Conservation (phyloP, 2,113 vertebrate species). For the human (Homo sapiens) region DNA sequence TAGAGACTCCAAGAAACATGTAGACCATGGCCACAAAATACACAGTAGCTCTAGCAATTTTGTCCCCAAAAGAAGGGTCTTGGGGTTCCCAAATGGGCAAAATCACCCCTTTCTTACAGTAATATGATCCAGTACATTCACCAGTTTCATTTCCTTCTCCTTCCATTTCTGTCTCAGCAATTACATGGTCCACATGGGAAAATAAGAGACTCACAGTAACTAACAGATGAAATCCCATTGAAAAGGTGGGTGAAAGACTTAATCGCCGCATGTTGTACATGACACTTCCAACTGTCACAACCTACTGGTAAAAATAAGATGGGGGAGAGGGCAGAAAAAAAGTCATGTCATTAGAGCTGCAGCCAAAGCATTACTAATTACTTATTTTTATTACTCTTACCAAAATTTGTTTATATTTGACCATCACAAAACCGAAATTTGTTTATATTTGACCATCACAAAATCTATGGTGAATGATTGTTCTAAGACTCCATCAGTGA, state of each 20-base stretch:
- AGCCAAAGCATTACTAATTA: background rate
- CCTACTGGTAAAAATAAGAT: slow-evolving; percentile 77
- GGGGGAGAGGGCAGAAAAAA: background rate
- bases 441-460: slow-evolving; percentile 1
- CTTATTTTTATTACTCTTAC: background rate
- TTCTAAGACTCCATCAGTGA: background rate
- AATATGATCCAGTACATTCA: slow-evolving; percentile 87
- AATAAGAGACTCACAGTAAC: slow-evolving; percentile 83
- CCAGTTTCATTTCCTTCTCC: slow-evolving; percentile 77
- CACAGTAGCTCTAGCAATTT: slow-evolving; percentile 94
- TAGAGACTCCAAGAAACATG: slow-evolving; percentile 98
- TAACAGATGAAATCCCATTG: slow-evolving; percentile 79
- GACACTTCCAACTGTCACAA: slow-evolving; percentile 60
- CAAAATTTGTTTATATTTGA: background rate
- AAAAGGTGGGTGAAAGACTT: slow-evolving; percentile 53
- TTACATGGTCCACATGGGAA: slow-evolving; percentile 66
- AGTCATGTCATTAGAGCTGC: slow-evolving; percentile 54
- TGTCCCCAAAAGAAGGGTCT: slow-evolving; percentile 92
- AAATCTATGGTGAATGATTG: background rate
- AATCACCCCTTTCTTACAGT: slow-evolving; percentile 94
- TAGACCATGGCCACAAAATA: slow-evolving; percentile 96
- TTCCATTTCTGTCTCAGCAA: slow-evolving; percentile 66
- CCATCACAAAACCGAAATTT: background rate
- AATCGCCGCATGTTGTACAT: slow-evolving; percentile 83
- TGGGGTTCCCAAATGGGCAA: slow-evolving; percentile 93